Conservation (phyloP, 1,140 invertebrate genomes). For the Belonocnema kinseyi region DNA sequence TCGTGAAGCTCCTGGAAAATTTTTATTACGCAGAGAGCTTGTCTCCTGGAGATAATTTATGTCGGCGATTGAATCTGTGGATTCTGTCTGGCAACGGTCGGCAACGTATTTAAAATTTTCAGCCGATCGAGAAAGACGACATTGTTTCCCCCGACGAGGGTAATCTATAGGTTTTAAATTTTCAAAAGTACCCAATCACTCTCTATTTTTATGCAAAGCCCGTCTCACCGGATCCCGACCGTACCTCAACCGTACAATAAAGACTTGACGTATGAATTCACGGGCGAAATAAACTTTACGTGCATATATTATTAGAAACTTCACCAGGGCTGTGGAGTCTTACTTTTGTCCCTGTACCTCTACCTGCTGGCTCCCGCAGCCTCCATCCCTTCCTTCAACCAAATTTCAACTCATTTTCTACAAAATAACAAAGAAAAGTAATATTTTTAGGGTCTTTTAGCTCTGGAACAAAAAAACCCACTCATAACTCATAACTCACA, state of each 20-base stretch:
- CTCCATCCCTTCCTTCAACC: too few relatives aligned
- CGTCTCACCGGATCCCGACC: slow-evolving; percentile 53
- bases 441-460: too few relatives aligned
- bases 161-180: slow-evolving; percentile 71
- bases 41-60: too few relatives aligned
- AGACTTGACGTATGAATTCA: slow-evolving; percentile 66
- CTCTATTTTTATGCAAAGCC: slow-evolving; percentile 70
- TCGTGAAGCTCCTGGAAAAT: too few relatives aligned
- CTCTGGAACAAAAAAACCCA: too few relatives aligned
- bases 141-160: slow-evolving; percentile 64
- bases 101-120: slow-evolving; percentile 43
- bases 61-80: neutral
- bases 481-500: too few relatives aligned
- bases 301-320: slow-evolving; percentile 67
- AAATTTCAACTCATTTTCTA: too few relatives aligned
- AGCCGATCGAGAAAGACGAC: slow-evolving; percentile 45
- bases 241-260: slow-evolving; percentile 62
- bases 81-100: slow-evolving; percentile 44
- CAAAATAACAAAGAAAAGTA: too few relatives aligned
- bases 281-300: slow-evolving; percentile 65
- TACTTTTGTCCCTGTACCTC: slow-evolving; percentile 8
- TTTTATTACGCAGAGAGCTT: too few relatives aligned
- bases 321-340: slow-evolving; percentile 47
- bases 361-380: too few relatives aligned
- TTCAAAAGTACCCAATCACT: slow-evolving; percentile 72